These are phyloP conservation scores for Vannuccia rotundouncinata DNA, from an alignment of 2,888 invertebrate species.

Conservation along the genomic window DNA sequence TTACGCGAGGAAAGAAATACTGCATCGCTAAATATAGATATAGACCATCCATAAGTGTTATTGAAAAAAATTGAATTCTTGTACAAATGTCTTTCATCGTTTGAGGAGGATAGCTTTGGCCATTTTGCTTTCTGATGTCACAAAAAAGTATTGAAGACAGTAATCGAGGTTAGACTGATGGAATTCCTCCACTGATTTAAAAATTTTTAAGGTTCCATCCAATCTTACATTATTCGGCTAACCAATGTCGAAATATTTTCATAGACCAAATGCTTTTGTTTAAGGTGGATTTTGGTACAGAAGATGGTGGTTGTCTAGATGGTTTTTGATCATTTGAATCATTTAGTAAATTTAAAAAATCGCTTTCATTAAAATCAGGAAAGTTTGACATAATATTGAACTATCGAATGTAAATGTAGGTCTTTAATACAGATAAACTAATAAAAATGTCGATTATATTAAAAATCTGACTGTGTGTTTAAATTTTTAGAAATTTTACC, in stretches of 20 bases:
- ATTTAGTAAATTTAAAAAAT: no score
- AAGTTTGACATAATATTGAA: no score
- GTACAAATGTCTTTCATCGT: slow-evolving; percentile 17
- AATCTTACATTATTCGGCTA: background rate
- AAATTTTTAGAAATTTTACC: no score
- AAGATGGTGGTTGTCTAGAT: no score
- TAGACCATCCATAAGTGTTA: slow-evolving; percentile 9
- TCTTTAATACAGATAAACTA: no score
- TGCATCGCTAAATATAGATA: slow-evolving; percentile 16
- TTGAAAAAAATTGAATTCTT: slow-evolving; percentile 5
- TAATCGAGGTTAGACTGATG: background rate
- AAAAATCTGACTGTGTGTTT: no score
- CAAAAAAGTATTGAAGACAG: slow-evolving; percentile 15
- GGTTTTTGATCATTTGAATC: no score
- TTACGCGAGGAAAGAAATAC: slow-evolving; percentile 2
- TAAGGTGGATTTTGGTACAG: slow-evolving; percentile 19
- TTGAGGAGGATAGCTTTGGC: slow-evolving; percentile 14
- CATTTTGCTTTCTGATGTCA: background rate
- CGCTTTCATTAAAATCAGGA: no score
- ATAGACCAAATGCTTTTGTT: slow-evolving; percentile 29
- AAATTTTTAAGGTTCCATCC: background rate
- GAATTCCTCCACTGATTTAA: slow-evolving; percentile 1
- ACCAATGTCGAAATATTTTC: slow-evolving; percentile 17
- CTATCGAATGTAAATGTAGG: no score
- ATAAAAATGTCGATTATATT: no score